phyloP scores from a whole-genome alignment of 2,888 invertebrate genomes.

The Hydrotaea cyrtoneurina region DNA sequence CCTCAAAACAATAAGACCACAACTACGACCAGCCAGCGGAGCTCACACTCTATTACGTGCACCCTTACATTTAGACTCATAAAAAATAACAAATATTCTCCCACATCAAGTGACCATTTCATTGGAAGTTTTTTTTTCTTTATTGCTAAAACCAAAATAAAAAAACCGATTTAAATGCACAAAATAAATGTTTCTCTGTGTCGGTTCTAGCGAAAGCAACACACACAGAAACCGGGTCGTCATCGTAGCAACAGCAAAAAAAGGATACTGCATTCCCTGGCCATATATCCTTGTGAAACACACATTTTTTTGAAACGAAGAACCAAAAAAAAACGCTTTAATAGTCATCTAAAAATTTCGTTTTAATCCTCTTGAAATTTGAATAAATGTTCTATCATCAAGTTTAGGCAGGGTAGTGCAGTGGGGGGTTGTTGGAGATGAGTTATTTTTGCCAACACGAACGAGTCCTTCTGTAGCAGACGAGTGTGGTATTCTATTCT shows the following conservation, averaged over 20 bases:
- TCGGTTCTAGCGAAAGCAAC: background rate
- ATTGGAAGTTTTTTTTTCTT: constrained; percentile 39
- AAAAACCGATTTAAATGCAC: constrained; percentile 53
- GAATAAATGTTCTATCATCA: constrained; percentile 67
- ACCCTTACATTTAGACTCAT: background rate
- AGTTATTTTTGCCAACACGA: constrained; percentile 11
- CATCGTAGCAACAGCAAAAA: constrained; percentile 6
- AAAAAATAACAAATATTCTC: constrained; percentile 36
- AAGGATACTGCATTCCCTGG: constrained; percentile 36
- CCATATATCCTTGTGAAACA: constrained; percentile 42
- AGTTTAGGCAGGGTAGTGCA: constrained; percentile 32
- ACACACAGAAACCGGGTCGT: background rate
- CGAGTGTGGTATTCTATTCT: background rate
- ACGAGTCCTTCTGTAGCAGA: background rate
- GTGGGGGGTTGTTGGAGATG: constrained; percentile 1
- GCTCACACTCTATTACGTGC: constrained; percentile 22
- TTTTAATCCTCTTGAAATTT: constrained; percentile 69
- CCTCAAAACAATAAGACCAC: constrained; percentile 64
- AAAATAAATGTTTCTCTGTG: constrained; percentile 56
- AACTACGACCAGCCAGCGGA: constrained; percentile 13
- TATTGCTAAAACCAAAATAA: constrained; percentile 11
- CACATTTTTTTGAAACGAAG: constrained; percentile 13
- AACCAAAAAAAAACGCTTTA: constrained; percentile 45
- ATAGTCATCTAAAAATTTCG: constrained; percentile 57
- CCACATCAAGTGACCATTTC: constrained; percentile 66